Evolutionary conservation across 2,113 vertebrate genomes (phyloP).

Genomic region (Dipodomys ordii): DNA sequence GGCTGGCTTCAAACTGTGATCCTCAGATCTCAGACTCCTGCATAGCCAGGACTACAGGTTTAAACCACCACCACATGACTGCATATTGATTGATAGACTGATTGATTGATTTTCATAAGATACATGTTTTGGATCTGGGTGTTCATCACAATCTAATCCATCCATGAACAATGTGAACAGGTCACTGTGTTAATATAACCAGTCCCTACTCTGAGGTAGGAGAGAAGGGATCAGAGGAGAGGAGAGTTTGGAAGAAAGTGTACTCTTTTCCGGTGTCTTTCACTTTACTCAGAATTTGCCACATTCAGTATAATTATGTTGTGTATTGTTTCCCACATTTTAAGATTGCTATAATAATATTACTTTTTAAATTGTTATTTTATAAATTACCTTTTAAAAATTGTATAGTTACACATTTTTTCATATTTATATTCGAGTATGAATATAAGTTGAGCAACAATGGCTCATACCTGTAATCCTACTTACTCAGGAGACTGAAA

Average conservation of each 20-base stretch:
- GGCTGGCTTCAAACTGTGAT: too few relatives aligned
- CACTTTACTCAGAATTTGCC: neutral
- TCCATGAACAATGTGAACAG: neutral
- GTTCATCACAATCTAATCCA: too few relatives aligned
- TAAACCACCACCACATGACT: too few relatives aligned
- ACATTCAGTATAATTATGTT: neutral
- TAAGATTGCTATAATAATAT: neutral
- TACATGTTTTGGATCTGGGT: neutral
- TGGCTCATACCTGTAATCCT: too few relatives aligned
- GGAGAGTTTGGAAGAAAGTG: too few relatives aligned
- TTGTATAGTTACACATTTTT: neutral
- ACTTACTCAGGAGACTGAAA: too few relatives aligned
- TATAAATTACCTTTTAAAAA: neutral
- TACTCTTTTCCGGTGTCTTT: neutral
- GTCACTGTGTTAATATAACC: neutral
- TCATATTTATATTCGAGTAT: neutral
- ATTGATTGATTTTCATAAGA: neutral
- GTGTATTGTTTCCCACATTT: neutral
- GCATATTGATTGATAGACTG: too few relatives aligned
- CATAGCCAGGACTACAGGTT: too few relatives aligned
- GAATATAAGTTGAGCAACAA: neutral
- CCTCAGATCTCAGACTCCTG: too few relatives aligned
- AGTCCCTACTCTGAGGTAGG: rapidly evolving
- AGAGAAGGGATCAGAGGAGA: neutral
- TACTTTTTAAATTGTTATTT: too few relatives aligned